phyloP scores from a whole-genome alignment of 2,888 invertebrate genomes.

The Polydrusus tereticollis region DNA sequence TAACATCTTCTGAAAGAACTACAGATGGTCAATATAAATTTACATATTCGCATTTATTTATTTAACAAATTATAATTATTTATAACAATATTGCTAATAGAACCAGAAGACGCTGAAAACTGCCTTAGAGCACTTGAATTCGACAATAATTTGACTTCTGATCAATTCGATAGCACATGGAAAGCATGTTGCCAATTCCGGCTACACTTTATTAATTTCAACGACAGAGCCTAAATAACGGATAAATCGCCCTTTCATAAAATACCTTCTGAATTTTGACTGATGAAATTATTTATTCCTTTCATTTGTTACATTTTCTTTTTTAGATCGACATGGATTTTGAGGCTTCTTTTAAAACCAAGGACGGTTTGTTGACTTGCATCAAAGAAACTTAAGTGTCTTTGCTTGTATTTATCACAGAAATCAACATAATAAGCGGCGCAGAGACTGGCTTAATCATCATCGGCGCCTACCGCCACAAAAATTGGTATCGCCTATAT shows the following conservation, averaged over 20 bases:
- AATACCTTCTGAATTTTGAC: not conserved
- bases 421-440: no score
- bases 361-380: not conserved
- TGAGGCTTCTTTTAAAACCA: not conserved
- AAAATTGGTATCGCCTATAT: no score
- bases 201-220: not conserved
- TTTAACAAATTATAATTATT: no score
- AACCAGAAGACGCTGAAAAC: no score
- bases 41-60: no score
- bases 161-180: conserved; percentile 10
- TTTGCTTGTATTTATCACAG: no score
- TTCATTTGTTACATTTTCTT: not conserved
- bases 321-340: no score
- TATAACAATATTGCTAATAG: no score
- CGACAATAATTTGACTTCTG: conserved; percentile 7
- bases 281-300: not conserved
- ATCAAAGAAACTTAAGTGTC: no score
- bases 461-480: no score
- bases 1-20: not conserved
- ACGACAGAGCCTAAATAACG: not conserved
- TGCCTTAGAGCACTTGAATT: conserved; percentile 7
- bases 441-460: no score
- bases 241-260: conserved; percentile 24
- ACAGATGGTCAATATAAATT: no score
- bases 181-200: conserved; percentile 26